Conservation (phyloP, 2,113 vertebrate genomes). For the Lophius piscatorius region DNA sequence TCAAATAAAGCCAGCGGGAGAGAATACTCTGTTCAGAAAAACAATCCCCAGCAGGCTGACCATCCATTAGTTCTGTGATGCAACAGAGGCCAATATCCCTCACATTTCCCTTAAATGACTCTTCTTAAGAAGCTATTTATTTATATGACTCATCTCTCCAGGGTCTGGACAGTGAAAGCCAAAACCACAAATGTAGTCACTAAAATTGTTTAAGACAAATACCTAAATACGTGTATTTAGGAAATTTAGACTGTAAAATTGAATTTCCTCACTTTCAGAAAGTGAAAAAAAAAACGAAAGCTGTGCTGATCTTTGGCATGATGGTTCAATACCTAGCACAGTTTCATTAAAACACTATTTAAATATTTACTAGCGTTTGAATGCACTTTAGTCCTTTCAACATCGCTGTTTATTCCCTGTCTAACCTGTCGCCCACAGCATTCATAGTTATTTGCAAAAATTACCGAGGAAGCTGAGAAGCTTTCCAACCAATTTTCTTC, state of each 20-base stretch:
- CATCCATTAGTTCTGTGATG: constrained; percentile 35
- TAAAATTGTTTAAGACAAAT: not conserved
- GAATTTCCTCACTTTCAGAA: not conserved
- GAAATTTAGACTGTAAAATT: not conserved
- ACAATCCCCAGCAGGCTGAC: constrained; percentile 19
- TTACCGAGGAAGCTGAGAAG: not conserved
- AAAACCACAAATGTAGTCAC: constrained; percentile 24
- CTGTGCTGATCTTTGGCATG: constrained; percentile 9
- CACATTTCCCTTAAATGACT: constrained; percentile 65
- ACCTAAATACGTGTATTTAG: not conserved
- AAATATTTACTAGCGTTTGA: constrained; percentile 13
- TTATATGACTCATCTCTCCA: constrained; percentile 43
- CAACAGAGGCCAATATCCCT: constrained; percentile 40
- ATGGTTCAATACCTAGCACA: constrained; percentile 13
- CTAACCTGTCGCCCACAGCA: constrained; percentile 20
- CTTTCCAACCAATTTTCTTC: constrained; percentile 28
- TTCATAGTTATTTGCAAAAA: constrained; percentile 23
- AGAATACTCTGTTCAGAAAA: constrained; percentile 28
- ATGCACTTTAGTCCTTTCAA: constrained; percentile 24
- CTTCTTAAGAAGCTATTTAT: constrained; percentile 43
- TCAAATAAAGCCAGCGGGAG: constrained; percentile 26
- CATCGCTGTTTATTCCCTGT: not conserved
- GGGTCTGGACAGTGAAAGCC: constrained; percentile 26
- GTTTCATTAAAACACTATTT: constrained; percentile 22
- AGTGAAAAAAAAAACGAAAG: not conserved